A percentile compares a stretch with the other conserved stretches of the same genome.
Evolutionary conservation across 2,888 invertebrate genomes (phyloP).

Genomic region (Ommatoiulus sabulosus): DNA sequence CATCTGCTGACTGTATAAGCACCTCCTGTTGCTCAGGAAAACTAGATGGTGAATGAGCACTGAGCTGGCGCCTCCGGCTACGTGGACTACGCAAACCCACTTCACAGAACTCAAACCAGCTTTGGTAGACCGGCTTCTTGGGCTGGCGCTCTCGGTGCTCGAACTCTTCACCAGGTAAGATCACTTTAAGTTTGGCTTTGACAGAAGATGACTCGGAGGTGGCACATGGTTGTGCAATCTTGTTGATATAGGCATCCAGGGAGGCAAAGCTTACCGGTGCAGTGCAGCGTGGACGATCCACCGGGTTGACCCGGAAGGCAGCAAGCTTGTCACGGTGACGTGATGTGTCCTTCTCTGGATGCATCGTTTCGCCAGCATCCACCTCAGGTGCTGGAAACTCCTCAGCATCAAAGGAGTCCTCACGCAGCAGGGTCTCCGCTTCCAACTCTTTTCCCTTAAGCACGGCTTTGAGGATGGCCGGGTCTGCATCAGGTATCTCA

Average conservation of each 20-base stretch:
- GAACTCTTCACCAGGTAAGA: conserved; percentile 60
- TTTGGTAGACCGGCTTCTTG: conserved; percentile 69
- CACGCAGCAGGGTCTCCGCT: conserved; percentile 59
- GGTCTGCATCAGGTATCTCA: conserved; percentile 57
- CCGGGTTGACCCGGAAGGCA: conserved; percentile 55
- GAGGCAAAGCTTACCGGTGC: conserved; percentile 59
- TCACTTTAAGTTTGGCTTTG: conserved; percentile 58
- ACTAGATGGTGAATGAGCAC: background rate
- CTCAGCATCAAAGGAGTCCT: conserved; percentile 59
- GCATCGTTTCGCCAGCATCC: background rate
- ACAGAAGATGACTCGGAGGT: background rate
- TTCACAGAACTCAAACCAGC: conserved; percentile 68
- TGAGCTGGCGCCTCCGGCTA: conserved; percentile 61
- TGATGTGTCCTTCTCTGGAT: background rate
- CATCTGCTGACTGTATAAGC: background rate
- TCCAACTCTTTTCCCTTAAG: conserved; percentile 58
- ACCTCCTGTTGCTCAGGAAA: conserved; percentile 2
- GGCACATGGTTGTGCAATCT: conserved; percentile 56
- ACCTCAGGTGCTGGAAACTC: conserved; percentile 41
- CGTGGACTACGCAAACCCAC: conserved; percentile 71
- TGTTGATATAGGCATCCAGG: conserved; percentile 58
- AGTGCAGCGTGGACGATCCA: conserved; percentile 59
- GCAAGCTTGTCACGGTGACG: conserved; percentile 54
- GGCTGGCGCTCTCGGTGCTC: conserved; percentile 67
- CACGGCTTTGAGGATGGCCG: conserved; percentile 56